Percentiles rank a stretch among this genome's conserved stretches.
phyloP scores from a whole-genome alignment of 1,140 invertebrate genomes.

The Trachymyrmex cornetzi region DNA sequence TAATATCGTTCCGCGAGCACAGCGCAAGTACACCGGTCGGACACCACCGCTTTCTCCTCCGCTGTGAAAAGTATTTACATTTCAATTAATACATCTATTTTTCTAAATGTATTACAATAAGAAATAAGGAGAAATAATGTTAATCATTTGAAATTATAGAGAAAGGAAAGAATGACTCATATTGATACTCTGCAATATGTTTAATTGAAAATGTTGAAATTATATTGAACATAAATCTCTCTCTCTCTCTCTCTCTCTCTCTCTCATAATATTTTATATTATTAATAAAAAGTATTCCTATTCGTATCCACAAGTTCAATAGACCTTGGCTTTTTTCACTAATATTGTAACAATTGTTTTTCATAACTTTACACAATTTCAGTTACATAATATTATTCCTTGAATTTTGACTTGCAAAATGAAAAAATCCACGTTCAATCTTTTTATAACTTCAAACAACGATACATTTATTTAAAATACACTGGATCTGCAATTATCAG shows the following conservation, averaged over 20 bases:
- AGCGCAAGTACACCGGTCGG: slow-evolving; percentile 92
- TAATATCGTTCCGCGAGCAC: slow-evolving; percentile 90
- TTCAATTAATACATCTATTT: not conserved
- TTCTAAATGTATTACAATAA: not conserved
- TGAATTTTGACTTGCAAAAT: too few species aligned
- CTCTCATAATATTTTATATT: not conserved
- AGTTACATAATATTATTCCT: too few species aligned
- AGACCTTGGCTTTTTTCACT: too few species aligned
- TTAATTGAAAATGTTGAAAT: not conserved
- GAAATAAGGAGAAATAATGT: not conserved
- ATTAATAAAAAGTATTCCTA: not conserved
- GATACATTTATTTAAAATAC: too few species aligned
- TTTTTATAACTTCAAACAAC: too few species aligned
- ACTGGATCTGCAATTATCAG: too few species aligned
- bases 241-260: too few species aligned
- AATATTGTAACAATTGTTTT: too few species aligned
- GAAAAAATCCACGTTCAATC: too few species aligned
- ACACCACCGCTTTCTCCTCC: slow-evolving; percentile 88
- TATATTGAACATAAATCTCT: not conserved
- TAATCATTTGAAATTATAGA: not conserved
- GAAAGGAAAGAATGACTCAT: not conserved
- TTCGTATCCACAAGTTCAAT: too few species aligned
- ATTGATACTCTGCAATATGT: not conserved
- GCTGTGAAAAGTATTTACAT: slow-evolving; percentile 63
- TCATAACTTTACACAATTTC: too few species aligned